A percentile compares a stretch with the other conserved stretches of the same genome.
phyloP scores from a whole-genome alignment of 2,888 invertebrate species.

The Plebejus melissa region DNA sequence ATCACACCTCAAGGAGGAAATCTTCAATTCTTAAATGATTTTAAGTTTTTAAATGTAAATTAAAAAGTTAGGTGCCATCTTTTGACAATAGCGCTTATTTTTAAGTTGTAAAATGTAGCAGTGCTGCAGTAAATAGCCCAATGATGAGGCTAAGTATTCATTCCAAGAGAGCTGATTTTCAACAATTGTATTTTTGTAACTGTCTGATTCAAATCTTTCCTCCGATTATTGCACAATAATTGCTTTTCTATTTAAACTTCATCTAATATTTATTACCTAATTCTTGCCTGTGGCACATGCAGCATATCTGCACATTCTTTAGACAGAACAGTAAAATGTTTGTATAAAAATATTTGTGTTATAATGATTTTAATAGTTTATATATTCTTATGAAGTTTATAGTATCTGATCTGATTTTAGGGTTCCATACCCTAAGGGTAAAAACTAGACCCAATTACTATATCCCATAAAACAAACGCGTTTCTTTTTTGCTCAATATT shows the following conservation, averaged over 20 bases:
- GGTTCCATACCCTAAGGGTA: too few species aligned
- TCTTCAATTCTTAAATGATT: conserved; percentile 49
- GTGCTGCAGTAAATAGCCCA: conserved; percentile 12
- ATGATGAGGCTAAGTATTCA: conserved; percentile 9
- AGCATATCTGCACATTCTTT: not conserved
- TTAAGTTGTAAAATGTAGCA: conserved; percentile 15
- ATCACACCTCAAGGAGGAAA: conserved; percentile 51
- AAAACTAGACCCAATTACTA: too few species aligned
- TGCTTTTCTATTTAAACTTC: not conserved
- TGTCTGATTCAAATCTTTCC: not conserved
- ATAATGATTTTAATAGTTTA: too few species aligned
- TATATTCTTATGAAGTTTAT: too few species aligned
- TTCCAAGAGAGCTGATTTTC: conserved; percentile 17
- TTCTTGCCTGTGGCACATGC: conserved; percentile 1
- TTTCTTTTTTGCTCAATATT: too few species aligned
- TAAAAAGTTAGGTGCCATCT: conserved; percentile 17
- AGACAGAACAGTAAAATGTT: not conserved
- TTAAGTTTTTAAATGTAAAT: conserved; percentile 33
- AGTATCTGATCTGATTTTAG: too few species aligned
- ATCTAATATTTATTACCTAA: not conserved
- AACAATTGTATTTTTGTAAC: conserved; percentile 12
- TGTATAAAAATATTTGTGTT: not conserved
- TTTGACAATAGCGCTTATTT: conserved; percentile 26
- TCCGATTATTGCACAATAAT: not conserved
- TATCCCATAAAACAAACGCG: too few species aligned